Conservation (phyloP, 2,797 vertebrate species). For the Lepus oiostolus region DNA sequence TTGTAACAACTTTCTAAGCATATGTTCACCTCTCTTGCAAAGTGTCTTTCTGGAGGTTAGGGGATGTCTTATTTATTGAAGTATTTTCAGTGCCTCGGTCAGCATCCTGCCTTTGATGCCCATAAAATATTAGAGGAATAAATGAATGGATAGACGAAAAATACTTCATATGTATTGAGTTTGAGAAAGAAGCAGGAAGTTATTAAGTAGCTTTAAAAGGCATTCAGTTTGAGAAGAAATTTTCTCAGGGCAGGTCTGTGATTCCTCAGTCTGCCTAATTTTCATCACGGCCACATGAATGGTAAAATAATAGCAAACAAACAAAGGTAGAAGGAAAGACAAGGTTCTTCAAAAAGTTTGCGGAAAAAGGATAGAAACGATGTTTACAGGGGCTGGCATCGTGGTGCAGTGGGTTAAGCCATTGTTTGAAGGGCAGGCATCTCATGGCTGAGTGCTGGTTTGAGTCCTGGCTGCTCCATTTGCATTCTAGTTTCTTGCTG, state of each 20-base stretch:
- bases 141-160: background rate
- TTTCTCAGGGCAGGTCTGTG: background rate
- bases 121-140: conserved; percentile 35
- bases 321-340: background rate
- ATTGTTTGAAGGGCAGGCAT: too few relatives aligned
- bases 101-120: background rate
- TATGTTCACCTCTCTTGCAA: background rate
- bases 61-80: background rate
- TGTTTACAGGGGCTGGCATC: too few relatives aligned
- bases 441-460: too few relatives aligned
- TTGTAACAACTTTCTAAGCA: background rate
- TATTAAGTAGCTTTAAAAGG: conserved; percentile 29
- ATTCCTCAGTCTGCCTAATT: background rate
- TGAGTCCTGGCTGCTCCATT: too few relatives aligned
- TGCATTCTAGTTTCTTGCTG: too few relatives aligned
- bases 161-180: background rate
- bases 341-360: too few relatives aligned
- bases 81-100: background rate
- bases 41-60: background rate
- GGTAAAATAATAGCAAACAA: background rate
- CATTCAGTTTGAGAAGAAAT: background rate
- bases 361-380: too few relatives aligned
- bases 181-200: background rate
- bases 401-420: too few relatives aligned
- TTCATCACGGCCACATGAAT: background rate